Conservation (phyloP, 2,888 invertebrate genomes). For the Xiphydria camelus region DNA sequence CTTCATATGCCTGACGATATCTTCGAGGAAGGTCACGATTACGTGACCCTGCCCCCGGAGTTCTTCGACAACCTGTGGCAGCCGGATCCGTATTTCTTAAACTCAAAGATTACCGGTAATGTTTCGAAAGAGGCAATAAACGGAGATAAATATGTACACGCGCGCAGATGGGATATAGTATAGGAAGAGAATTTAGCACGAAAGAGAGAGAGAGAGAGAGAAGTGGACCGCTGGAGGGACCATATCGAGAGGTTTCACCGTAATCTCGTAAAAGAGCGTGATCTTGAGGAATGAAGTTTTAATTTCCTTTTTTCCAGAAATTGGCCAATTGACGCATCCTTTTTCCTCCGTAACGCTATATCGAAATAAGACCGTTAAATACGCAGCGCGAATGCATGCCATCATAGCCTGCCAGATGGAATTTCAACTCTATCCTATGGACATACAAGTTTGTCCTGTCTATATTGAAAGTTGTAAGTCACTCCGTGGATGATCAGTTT, state of each 20-base stretch:
- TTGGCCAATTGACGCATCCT: conserved; percentile 77
- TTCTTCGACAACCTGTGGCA: conserved; percentile 87
- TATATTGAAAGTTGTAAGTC: conserved; percentile 86
- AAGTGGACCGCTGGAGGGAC: too few species aligned
- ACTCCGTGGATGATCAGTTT: too few species aligned
- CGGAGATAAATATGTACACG: too few species aligned
- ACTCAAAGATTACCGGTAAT: conserved; percentile 83
- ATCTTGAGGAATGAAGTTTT: too few species aligned
- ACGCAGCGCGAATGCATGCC: conserved; percentile 81
- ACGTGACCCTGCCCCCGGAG: conserved; percentile 77
- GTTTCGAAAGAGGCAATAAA: too few species aligned
- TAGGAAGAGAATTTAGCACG: too few species aligned
- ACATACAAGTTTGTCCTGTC: conserved; percentile 82
- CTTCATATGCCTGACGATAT: conserved; percentile 76
- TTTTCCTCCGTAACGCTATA: conserved; percentile 81
- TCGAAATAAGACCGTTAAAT: conserved; percentile 78
- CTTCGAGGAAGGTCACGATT: conserved; percentile 80
- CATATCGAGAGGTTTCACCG: too few species aligned
- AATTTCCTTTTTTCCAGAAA: conserved; percentile 68
- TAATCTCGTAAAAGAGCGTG: too few species aligned
- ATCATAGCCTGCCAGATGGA: conserved; percentile 88
- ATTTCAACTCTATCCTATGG: conserved; percentile 84
- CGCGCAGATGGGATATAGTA: too few species aligned
- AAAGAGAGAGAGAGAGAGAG: too few species aligned
- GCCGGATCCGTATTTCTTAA: conserved; percentile 83